A percentile compares a stretch with the other conserved stretches of the same genome.
Evolutionary conservation across 2,113 vertebrate species (phyloP).

Genomic region (Marcusenius ussheri): DNA sequence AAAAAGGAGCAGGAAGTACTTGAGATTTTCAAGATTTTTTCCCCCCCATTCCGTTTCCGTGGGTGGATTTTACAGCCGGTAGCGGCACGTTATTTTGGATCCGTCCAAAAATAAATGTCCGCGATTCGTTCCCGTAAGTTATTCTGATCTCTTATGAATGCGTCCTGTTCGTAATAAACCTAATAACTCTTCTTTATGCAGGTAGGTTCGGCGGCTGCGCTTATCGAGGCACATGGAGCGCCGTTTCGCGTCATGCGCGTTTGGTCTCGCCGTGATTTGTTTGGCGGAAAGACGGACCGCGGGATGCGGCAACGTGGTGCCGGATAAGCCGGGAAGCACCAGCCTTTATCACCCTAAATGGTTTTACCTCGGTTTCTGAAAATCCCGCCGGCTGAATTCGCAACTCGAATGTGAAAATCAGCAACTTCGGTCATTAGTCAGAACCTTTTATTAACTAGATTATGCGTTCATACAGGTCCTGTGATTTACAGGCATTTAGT

Average conservation of each 20-base stretch:
- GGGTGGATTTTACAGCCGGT: not conserved
- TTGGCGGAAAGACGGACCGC: not conserved
- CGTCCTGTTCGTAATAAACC: not conserved
- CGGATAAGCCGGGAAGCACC: not conserved
- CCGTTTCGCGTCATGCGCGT: not conserved
- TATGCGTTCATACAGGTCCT: not conserved
- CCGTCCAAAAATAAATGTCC: not conserved
- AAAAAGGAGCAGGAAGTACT: constrained; percentile 13
- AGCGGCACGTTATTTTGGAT: not conserved
- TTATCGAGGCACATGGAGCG: not conserved
- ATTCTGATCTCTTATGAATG: not conserved
- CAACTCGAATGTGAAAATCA: not conserved
- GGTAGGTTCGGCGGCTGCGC: not conserved
- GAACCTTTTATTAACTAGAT: not conserved
- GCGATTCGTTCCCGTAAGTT: not conserved
- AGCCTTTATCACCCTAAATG: not conserved
- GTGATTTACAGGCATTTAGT: not conserved
- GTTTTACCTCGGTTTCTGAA: not conserved
- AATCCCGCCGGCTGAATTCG: not conserved
- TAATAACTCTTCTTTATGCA: not conserved
- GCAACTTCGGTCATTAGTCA: not conserved
- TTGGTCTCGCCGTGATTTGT: not conserved
- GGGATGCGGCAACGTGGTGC: not conserved
- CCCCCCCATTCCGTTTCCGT: not conserved
- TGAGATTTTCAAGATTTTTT: not conserved